phyloP scores from a whole-genome alignment of 1,140 invertebrate species.

The Lepidostoma basale region DNA sequence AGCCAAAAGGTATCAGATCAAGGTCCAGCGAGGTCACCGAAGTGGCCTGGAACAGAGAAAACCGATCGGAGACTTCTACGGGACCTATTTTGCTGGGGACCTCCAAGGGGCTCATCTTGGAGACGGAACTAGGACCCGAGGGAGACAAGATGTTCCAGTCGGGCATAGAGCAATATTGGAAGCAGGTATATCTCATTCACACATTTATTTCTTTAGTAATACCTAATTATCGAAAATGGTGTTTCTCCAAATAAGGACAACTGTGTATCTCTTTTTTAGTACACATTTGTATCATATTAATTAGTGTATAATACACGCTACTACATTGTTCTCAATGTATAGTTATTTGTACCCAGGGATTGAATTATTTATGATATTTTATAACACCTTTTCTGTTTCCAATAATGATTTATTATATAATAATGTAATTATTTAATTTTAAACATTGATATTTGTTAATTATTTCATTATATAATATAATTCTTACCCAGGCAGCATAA shows the following conservation, averaged over 20 bases:
- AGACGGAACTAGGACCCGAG: conserved; percentile 82
- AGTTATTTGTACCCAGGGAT: too few species aligned
- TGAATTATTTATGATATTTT: too few species aligned
- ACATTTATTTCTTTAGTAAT: not conserved
- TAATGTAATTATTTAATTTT: too few species aligned
- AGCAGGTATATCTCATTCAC: conserved; percentile 72
- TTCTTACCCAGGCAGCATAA: too few species aligned
- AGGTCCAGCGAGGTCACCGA: conserved; percentile 87
- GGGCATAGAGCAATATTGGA: conserved; percentile 82
- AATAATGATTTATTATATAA: too few species aligned
- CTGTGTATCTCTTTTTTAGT: too few species aligned
- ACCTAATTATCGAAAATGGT: too few species aligned
- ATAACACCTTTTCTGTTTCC: too few species aligned
- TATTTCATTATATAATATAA: too few species aligned
- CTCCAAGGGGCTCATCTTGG: conserved; percentile 88
- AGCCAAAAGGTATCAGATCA: conserved; percentile 57
- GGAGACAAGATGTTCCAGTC: conserved; percentile 82
- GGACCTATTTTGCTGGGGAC: conserved; percentile 89
- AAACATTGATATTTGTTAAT: too few species aligned
- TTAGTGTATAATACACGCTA: not conserved
- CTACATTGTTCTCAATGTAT: not conserved
- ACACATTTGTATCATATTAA: too few species aligned
- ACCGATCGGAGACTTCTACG: conserved; percentile 71
- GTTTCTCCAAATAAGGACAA: too few species aligned
- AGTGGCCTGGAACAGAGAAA: conserved; percentile 86